A percentile compares a stretch with the other conserved stretches of the same genome.
Evolutionary conservation across 2,113 vertebrate genomes (phyloP).

Genomic region (Toxotes chatareus): DNA sequence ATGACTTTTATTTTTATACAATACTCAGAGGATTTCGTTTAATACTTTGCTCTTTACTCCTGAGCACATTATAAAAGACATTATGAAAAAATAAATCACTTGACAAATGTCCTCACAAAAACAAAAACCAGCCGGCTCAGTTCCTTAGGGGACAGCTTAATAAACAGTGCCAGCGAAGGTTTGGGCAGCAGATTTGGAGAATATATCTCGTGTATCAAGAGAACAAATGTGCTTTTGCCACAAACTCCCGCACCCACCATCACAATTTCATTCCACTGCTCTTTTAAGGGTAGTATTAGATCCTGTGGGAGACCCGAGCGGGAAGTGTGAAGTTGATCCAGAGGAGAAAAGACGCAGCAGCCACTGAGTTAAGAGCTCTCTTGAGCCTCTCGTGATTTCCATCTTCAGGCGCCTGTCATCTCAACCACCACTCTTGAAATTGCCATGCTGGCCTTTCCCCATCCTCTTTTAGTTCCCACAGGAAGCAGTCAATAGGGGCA

Average conservation of each 20-base stretch:
- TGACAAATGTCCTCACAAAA: constrained; percentile 33
- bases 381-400: constrained; percentile 41
- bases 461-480: constrained; percentile 31
- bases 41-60: constrained; percentile 32
- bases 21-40: constrained; percentile 30
- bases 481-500: constrained; percentile 34
- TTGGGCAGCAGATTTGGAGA: constrained; percentile 16
- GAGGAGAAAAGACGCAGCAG: constrained; percentile 18
- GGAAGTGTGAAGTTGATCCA: constrained; percentile 37
- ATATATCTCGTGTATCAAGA: constrained; percentile 17
- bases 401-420: constrained; percentile 48
- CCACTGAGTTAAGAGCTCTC: constrained; percentile 48
- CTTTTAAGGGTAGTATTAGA: constrained; percentile 21
- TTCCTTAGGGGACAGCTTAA: constrained; percentile 27
- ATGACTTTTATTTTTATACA: constrained; percentile 49
- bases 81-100: constrained; percentile 42
- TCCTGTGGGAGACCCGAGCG: constrained; percentile 22
- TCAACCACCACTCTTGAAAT: constrained; percentile 46
- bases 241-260: neutral
- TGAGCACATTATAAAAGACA: constrained; percentile 28
- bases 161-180: constrained; percentile 6
- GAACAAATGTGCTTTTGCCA: constrained; percentile 8
- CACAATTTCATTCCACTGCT: constrained; percentile 3
- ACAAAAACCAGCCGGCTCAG: constrained; percentile 30
- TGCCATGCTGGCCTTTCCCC: constrained; percentile 23